phyloP scores from a whole-genome alignment of 2,113 vertebrate genomes.

The Nettapus auritus region DNA sequence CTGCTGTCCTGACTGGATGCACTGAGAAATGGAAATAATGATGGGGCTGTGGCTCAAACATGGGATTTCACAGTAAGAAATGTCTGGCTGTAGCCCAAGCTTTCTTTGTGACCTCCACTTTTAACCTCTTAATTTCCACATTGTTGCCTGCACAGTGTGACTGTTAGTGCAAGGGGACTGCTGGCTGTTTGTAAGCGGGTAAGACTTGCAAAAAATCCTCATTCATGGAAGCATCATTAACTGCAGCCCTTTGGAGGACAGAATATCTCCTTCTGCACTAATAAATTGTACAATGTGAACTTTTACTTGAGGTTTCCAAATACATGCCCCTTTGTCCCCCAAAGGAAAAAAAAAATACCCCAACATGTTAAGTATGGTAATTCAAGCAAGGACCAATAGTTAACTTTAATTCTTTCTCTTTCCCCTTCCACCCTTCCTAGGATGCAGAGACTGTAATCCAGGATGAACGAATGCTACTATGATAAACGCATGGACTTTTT shows the following conservation, averaged over 20 bases:
- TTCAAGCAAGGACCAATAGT: not conserved
- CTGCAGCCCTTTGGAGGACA: not conserved
- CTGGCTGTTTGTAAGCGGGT: not conserved
- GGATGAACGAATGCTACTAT: slow-evolving; percentile 87
- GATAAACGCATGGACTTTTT: slow-evolving; percentile 91
- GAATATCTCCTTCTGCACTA: not conserved
- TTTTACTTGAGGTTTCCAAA: not conserved
- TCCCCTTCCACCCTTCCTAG: slow-evolving; percentile 52
- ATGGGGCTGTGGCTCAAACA: slow-evolving; percentile 31
- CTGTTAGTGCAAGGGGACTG: not conserved
- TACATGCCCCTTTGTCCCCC: no score
- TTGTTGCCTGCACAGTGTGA: not conserved
- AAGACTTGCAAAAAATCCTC: not conserved
- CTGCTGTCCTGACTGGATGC: not conserved
- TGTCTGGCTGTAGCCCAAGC: slow-evolving; percentile 12
- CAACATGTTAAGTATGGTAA: not conserved
- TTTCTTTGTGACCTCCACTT: slow-evolving; percentile 15
- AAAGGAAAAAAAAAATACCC: no score
- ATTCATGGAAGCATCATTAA: not conserved
- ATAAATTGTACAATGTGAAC: not conserved
- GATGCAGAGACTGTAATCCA: slow-evolving; percentile 78
- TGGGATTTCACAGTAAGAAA: slow-evolving; percentile 23
- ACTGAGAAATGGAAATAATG: slow-evolving; percentile 59
- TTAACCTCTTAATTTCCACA: slow-evolving; percentile 20
- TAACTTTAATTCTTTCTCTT: not conserved